phyloP scores from a whole-genome alignment of 2,888 invertebrate species.

The Neuroscelio doddi region DNA sequence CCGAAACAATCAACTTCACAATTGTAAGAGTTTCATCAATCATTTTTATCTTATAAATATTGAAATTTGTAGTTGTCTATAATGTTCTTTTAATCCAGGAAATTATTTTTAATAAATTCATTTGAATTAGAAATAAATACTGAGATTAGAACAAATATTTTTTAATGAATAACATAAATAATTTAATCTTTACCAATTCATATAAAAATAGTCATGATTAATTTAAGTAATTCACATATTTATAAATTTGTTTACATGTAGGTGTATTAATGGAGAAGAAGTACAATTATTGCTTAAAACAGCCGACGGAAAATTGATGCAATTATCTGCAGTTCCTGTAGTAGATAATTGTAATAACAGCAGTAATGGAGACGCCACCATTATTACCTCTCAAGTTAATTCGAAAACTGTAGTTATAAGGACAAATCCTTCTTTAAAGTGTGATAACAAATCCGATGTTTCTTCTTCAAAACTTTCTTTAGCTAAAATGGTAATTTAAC shows the following conservation, averaged over 20 bases:
- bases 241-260: conserved; percentile 22
- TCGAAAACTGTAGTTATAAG: conserved; percentile 55
- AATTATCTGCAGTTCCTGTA: conserved; percentile 70
- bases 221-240: no score
- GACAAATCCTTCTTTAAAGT: conserved; percentile 53
- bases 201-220: no score
- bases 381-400: conserved; percentile 36
- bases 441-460: conserved; percentile 31
- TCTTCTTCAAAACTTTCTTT: conserved; percentile 50
- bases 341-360: conserved; percentile 32
- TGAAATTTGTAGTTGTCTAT: no score
- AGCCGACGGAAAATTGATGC: conserved; percentile 74
- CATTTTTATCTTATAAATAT: background rate
- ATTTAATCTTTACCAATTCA: no score
- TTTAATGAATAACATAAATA: no score
- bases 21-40: conserved; percentile 11
- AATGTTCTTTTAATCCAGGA: no score
- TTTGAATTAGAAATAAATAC: no score
- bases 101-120: no score
- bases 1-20: conserved; percentile 7
- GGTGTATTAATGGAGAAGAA: conserved; percentile 65
- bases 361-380: conserved; percentile 28
- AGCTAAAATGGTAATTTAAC: conserved; percentile 66
- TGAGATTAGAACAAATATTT: no score
- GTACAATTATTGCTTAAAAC: conserved; percentile 74